phyloP scores from a whole-genome alignment of 2,888 invertebrate species.

The Eilema sororculum region DNA sequence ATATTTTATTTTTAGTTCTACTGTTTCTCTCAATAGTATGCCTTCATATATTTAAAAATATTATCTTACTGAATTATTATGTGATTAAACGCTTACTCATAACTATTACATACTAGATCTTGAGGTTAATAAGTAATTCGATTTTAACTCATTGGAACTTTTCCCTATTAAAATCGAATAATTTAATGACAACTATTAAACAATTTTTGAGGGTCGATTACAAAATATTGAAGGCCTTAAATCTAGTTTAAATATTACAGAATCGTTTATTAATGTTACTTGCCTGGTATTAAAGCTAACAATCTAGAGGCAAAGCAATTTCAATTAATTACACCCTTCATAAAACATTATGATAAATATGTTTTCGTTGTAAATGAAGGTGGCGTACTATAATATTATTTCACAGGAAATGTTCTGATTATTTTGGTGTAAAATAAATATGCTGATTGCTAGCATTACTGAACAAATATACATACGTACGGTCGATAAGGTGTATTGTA shows the following conservation, averaged over 20 bases:
- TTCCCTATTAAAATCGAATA: too few relatives aligned
- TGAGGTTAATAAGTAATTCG: too few relatives aligned
- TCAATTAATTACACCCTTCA: not conserved
- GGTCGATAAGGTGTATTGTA: too few relatives aligned
- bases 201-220: too few relatives aligned
- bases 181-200: too few relatives aligned
- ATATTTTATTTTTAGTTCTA: too few relatives aligned
- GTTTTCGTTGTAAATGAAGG: slow-evolving; percentile 1
- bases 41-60: too few relatives aligned
- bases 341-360: slow-evolving; percentile 2
- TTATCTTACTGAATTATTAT: too few relatives aligned
- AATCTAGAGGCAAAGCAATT: not conserved
- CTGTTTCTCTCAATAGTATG: too few relatives aligned
- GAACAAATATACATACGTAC: not conserved
- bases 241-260: not conserved
- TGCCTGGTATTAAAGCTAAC: not conserved
- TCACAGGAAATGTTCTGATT: not conserved
- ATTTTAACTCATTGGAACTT: too few relatives aligned
- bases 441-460: not conserved
- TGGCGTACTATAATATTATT: slow-evolving; percentile 1
- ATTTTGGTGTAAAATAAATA: not conserved
- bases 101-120: too few relatives aligned
- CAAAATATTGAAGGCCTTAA: not conserved
- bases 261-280: not conserved
- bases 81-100: too few relatives aligned